Evolutionary conservation across 2,888 invertebrate species (phyloP).

Genomic region (Lithophane ornitopus): DNA sequence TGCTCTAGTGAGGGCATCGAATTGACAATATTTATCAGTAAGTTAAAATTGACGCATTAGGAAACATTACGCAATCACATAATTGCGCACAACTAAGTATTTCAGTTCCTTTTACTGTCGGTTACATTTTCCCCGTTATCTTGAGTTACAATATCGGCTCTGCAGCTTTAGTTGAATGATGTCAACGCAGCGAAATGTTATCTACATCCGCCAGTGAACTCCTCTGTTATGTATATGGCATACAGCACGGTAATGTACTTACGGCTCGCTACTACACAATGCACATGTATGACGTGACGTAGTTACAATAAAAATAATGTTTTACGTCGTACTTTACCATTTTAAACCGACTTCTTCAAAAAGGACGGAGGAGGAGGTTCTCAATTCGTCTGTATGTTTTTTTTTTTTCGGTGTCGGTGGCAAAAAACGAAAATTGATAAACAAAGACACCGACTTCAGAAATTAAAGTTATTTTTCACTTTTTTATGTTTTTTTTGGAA

Average conservation of each 20-base stretch:
- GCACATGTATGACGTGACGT: constrained; percentile 26
- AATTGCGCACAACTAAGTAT: constrained; percentile 48
- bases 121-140: constrained; percentile 59
- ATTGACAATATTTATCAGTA: constrained; percentile 40
- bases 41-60: constrained; percentile 39
- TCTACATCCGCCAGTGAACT: constrained; percentile 84
- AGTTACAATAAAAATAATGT: constrained; percentile 11
- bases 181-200: constrained; percentile 85
- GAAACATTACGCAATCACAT: constrained; percentile 44
- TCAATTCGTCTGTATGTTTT: too few species aligned
- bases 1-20: constrained; percentile 12
- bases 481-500: too few species aligned
- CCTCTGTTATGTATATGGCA: constrained; percentile 69
- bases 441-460: too few species aligned
- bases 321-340: constrained; percentile 7
- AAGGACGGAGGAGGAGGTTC: too few species aligned
- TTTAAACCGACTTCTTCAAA: too few species aligned
- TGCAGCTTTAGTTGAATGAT: constrained; percentile 74
- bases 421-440: too few species aligned
- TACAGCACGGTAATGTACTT: constrained; percentile 51
- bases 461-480: too few species aligned
- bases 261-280: constrained; percentile 39
- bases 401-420: too few species aligned
- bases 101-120: constrained; percentile 50
- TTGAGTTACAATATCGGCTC: constrained; percentile 60